Conservation (phyloP, 1,140 invertebrate genomes). For the Galleria mellonella region DNA sequence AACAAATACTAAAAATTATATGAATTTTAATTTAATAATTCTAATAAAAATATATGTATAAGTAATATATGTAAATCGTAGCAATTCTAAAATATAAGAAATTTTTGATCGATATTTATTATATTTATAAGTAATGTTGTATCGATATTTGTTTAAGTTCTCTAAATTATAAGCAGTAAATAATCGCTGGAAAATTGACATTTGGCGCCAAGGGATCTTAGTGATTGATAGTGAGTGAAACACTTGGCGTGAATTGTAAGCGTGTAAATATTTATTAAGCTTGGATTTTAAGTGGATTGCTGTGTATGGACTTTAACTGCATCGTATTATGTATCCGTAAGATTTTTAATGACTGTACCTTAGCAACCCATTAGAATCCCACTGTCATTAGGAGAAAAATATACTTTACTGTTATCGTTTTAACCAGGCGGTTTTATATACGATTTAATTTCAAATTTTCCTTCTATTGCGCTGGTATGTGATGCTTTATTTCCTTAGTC, state of each 20-base stretch:
- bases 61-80: no score
- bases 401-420: not conserved
- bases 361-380: not conserved
- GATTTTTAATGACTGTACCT: not conserved
- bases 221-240: conserved; percentile 43
- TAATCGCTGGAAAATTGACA: conserved; percentile 63
- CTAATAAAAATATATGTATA: no score
- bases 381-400: not conserved
- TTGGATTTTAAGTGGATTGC: conserved; percentile 33
- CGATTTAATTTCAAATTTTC: not conserved
- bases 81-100: no score
- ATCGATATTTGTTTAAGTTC: conserved; percentile 37
- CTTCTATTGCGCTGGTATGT: not conserved
- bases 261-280: conserved; percentile 59
- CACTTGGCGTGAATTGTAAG: conserved; percentile 46
- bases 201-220: conserved; percentile 55
- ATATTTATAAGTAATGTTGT: not conserved
- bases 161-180: conserved; percentile 37
- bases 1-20: no score
- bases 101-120: no score
- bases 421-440: not conserved
- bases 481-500: no score
- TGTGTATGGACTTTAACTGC: not conserved
- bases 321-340: conserved; percentile 1
- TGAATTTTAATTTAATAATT: not conserved